A percentile compares a stretch with the other conserved stretches of the same genome.
Conservation (phyloP, 2,113 vertebrate species). For the Danio rerio region DNA sequence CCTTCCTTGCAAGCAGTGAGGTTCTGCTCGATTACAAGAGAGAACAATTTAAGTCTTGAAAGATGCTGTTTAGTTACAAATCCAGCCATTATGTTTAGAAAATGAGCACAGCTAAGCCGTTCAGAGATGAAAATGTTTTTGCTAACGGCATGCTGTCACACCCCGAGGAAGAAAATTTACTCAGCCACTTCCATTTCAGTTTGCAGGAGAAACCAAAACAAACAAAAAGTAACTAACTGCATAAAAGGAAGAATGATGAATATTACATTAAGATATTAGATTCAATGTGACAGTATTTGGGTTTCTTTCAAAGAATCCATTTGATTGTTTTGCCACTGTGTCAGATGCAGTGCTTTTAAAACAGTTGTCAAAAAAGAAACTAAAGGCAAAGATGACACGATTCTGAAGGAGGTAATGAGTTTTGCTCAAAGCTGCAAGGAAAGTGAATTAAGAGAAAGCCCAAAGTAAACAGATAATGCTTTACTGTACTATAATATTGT, state of each 20-base stretch:
- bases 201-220: slow-evolving; percentile 17
- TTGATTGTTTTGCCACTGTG: neutral
- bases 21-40: slow-evolving; percentile 13
- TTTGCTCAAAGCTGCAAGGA: slow-evolving; percentile 63
- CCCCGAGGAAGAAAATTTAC: slow-evolving; percentile 3
- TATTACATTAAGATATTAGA: slow-evolving; percentile 7
- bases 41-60: slow-evolving; percentile 28
- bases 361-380: slow-evolving; percentile 1
- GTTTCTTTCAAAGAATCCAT: slow-evolving; percentile 3
- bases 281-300: neutral
- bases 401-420: slow-evolving; percentile 1
- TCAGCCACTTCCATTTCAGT: slow-evolving; percentile 3
- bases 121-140: slow-evolving; percentile 20
- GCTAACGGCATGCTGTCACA: slow-evolving; percentile 21
- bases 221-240: slow-evolving; percentile 21
- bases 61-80: slow-evolving; percentile 38
- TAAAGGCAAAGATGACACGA: neutral
- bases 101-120: slow-evolving; percentile 24
- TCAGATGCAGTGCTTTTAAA: neutral
- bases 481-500: slow-evolving; percentile 38
- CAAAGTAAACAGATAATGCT: slow-evolving; percentile 12
- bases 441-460: slow-evolving; percentile 57
- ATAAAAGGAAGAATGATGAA: neutral
- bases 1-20: slow-evolving; percentile 4
- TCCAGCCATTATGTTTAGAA: slow-evolving; percentile 30